A percentile compares a stretch with the other conserved stretches of the same genome.
phyloP scores from a whole-genome alignment of 2,797 vertebrate genomes.

The Acanthurus leucopareius region DNA sequence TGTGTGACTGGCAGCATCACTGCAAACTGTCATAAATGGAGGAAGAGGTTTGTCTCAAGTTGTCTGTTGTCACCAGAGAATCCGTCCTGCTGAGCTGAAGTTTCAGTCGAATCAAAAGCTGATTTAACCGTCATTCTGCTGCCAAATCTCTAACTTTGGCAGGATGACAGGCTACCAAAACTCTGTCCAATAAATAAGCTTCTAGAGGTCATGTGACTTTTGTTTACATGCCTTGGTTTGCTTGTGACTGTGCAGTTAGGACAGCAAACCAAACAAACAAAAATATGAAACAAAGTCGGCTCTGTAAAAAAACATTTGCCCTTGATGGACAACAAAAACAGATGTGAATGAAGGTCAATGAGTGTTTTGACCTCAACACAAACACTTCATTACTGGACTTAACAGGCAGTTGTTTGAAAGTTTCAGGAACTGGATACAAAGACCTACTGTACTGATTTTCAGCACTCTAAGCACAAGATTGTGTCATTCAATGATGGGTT shows the following conservation, averaged over 20 bases:
- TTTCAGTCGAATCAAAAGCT: constrained; percentile 26
- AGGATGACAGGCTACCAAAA: constrained; percentile 38
- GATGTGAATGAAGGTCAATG: no score
- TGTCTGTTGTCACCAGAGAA: constrained; percentile 8
- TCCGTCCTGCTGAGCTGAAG: constrained; percentile 33
- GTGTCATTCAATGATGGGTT: not conserved
- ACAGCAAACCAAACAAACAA: not conserved
- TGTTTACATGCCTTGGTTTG: constrained; percentile 22
- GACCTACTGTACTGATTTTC: not conserved
- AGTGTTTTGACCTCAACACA: no score
- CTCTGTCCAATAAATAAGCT: constrained; percentile 33
- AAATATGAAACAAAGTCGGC: not conserved
- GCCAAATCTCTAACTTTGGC: constrained; percentile 65
- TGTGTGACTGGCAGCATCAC: no score
- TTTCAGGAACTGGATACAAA: not conserved
- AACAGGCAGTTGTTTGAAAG: not conserved
- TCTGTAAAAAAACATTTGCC: not conserved
- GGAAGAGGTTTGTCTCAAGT: not conserved
- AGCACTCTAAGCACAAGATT: no score
- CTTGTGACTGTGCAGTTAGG: not conserved
- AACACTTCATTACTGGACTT: not conserved
- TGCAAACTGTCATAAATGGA: no score
- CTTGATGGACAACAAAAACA: no score
- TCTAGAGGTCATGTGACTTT: constrained; percentile 22
- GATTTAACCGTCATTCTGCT: constrained; percentile 29